Evolutionary conservation across 2,113 vertebrate species (phyloP).

Genomic region (cat (Felis catus)): F.catus_Fca126_mat1.0 CM031412.1:28450001-28450500

Average conservation of each 20-base stretch:
- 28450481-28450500: background rate
- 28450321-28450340: background rate
- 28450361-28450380: background rate
- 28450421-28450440: background rate
- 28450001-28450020: background rate
- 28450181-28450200: background rate
- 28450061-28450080: background rate
- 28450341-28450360: constrained; percentile 35
- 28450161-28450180: background rate
- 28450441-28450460: background rate
- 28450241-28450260: background rate
- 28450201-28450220: background rate
- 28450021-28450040: background rate
- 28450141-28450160: background rate
- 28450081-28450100: background rate
- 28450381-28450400: constrained; percentile 41
- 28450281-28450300: constrained; percentile 10
- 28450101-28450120: background rate
- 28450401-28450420: constrained; percentile 28
- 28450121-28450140: background rate
- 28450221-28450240: background rate
- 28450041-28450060: background rate
- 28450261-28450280: background rate
- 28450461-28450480: background rate
- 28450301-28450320: constrained; percentile 22